phyloP scores from a whole-genome alignment of 1,140 invertebrate genomes.

The Micrasema minimum region DNA sequence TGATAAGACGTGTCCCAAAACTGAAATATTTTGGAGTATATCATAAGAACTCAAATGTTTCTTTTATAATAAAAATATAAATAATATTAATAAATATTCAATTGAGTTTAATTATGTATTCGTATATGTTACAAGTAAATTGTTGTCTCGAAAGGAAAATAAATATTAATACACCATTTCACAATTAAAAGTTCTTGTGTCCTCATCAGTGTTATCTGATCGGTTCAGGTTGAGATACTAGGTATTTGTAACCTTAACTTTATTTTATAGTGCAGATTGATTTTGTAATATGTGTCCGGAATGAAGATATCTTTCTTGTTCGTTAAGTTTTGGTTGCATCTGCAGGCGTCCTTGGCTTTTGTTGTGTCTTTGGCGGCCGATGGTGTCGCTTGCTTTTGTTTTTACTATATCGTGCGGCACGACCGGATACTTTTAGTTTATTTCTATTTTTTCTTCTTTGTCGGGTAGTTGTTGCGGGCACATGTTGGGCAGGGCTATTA shows the following conservation, averaged over 20 bases:
- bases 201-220: slow-evolving; percentile 3
- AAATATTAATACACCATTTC: slow-evolving; percentile 41
- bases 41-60: too few species aligned
- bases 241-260: not conserved
- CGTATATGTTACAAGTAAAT: slow-evolving; percentile 27
- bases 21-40: too few species aligned
- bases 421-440: too few species aligned
- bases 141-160: slow-evolving; percentile 29
- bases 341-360: slow-evolving; percentile 41
- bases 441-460: too few species aligned
- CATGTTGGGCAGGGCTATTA: slow-evolving; percentile 61
- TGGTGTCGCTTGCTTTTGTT: slow-evolving; percentile 66
- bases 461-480: slow-evolving; percentile 62
- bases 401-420: slow-evolving; percentile 68
- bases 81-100: too few species aligned
- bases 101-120: slow-evolving; percentile 42
- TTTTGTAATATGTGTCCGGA: not conserved
- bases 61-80: too few species aligned
- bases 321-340: slow-evolving; percentile 10
- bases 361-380: slow-evolving; percentile 65
- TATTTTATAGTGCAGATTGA: not conserved
- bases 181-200: slow-evolving; percentile 13
- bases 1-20: too few species aligned
- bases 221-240: not conserved
- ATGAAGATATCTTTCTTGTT: slow-evolving; percentile 31